Conservation (phyloP, 2,888 invertebrate species). For the Lasioglossum calceatum region DNA sequence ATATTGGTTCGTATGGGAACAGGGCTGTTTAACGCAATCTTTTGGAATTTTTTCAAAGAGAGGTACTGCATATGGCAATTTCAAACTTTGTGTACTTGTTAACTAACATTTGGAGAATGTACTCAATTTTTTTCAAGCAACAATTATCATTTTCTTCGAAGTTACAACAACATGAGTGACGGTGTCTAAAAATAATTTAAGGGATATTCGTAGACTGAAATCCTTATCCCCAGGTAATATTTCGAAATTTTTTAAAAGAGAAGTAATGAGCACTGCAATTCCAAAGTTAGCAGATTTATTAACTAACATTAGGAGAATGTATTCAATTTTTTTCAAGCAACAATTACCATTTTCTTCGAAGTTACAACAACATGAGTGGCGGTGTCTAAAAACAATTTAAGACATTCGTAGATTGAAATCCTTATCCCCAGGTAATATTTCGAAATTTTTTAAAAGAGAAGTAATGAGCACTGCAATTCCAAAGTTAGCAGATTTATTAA, state of each 20-base stretch:
- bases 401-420: neutral
- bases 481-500: too few relatives aligned
- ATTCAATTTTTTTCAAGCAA: neutral
- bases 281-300: neutral
- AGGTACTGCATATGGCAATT: rapidly evolving
- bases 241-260: neutral
- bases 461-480: too few relatives aligned
- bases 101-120: neutral
- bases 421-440: too few relatives aligned
- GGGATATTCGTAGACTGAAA: neutral
- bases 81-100: neutral
- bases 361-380: neutral
- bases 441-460: too few relatives aligned
- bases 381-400: neutral
- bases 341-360: neutral
- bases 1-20: neutral
- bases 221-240: neutral
- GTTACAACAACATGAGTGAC: neutral
- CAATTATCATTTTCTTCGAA: neutral
- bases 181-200: neutral
- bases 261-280: neutral
- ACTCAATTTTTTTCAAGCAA: neutral
- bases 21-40: too few relatives aligned
- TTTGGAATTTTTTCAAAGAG: neutral
- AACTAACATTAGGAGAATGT: neutral